Evolutionary conservation across 2,113 vertebrate species (phyloP).

Genomic region (Solenodon paradoxus): DNA sequence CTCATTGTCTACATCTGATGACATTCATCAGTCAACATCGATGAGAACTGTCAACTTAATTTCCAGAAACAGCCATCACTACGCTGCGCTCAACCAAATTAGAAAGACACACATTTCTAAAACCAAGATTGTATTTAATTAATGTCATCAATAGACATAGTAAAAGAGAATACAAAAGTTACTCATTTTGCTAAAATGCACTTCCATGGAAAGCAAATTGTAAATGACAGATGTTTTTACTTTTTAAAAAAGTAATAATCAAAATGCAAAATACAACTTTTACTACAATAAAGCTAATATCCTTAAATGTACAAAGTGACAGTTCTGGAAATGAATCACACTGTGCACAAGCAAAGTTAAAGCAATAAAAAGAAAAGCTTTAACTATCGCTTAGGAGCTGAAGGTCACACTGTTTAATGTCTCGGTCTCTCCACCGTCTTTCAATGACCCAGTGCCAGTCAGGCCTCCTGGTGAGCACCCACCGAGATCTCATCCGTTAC

Average conservation of each 20-base stretch:
- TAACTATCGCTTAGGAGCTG: not conserved
- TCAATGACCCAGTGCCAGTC: not conserved
- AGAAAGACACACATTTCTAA: conserved; percentile 7
- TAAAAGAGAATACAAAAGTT: not conserved
- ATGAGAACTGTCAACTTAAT: not conserved
- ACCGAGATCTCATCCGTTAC: not conserved
- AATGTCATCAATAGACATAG: not conserved
- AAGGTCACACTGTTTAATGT: not conserved
- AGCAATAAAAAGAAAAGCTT: not conserved
- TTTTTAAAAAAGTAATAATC: not conserved
- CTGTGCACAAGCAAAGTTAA: not conserved
- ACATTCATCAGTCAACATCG: not conserved
- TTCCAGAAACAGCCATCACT: not conserved
- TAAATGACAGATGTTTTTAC: not conserved
- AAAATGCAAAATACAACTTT: conserved; percentile 25
- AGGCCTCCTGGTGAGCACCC: not conserved
- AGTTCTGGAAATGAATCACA: not conserved
- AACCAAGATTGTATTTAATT: not conserved
- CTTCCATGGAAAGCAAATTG: not conserved
- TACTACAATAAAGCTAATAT: not conserved
- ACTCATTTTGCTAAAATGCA: conserved; percentile 18
- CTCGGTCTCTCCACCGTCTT: not conserved
- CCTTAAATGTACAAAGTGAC: not conserved
- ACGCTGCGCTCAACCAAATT: not conserved
- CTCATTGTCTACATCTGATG: not conserved